Evolutionary conservation across 35 echinoderm and acorn worm species (phyloP).

Genomic region (Ophioderma brevispina): DNA sequence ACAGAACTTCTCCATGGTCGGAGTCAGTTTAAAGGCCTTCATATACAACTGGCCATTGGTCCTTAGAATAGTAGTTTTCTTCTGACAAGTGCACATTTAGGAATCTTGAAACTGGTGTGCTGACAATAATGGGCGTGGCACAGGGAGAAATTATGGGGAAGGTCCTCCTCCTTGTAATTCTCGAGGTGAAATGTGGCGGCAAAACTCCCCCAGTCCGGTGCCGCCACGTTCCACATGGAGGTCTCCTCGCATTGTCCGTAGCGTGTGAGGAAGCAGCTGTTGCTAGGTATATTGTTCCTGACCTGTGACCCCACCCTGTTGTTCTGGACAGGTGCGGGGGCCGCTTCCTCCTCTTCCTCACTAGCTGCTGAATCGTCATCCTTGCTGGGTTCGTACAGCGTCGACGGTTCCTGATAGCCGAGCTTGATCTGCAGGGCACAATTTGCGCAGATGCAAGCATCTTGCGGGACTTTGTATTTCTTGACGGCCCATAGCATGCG

Average conservation of each 20-base stretch:
- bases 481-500: background rate
- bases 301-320: no score
- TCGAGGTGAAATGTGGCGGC: background rate
- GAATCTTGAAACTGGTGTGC: background rate
- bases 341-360: background rate
- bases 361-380: background rate
- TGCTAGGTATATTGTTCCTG: background rate
- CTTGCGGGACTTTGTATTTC: background rate
- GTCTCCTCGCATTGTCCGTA: background rate
- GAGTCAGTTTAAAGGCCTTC: background rate
- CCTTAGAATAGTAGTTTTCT: background rate
- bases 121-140: background rate
- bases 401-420: background rate
- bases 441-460: conserved; percentile 1
- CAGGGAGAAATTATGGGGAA: background rate
- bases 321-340: no score
- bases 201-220: background rate
- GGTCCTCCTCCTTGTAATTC: background rate
- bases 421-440: background rate
- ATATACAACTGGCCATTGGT: background rate
- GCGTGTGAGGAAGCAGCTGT: background rate
- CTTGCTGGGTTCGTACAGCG: background rate
- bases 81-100: conserved; percentile 1
- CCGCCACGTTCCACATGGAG: background rate
- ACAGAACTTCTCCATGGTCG: background rate